Evolutionary conservation across 2,888 invertebrate genomes (phyloP).

Genomic region (Sinelater perroti): DNA sequence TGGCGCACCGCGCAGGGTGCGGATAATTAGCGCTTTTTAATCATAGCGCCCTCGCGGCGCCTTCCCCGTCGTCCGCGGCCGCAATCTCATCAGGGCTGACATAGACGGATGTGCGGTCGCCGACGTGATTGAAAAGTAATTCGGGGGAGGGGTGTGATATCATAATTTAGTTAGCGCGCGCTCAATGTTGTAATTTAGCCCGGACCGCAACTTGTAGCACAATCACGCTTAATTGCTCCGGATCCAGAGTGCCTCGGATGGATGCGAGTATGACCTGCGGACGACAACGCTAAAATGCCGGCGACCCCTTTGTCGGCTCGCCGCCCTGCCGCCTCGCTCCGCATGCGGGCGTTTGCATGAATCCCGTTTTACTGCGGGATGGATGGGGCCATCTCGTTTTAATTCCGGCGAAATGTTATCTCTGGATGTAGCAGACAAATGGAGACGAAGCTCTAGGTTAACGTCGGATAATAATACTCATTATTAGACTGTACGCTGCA

Average conservation of each 20-base stretch:
- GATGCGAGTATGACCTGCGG: constrained; percentile 31
- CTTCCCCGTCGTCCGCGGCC: constrained; percentile 20
- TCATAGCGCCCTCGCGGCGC: constrained; percentile 22
- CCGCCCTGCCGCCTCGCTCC: background rate
- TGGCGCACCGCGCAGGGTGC: constrained; percentile 8
- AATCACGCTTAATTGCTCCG: constrained; percentile 41
- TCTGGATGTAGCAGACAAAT: too few relatives aligned
- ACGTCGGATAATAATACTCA: too few relatives aligned
- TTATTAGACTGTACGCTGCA: too few relatives aligned
- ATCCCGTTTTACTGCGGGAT: too few relatives aligned
- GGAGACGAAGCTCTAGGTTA: too few relatives aligned
- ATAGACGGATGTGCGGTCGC: constrained; percentile 38
- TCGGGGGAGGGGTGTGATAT: constrained; percentile 40
- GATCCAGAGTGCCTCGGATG: constrained; percentile 35
- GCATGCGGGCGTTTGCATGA: background rate
- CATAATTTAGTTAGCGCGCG: constrained; percentile 41
- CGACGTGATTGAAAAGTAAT: constrained; percentile 39
- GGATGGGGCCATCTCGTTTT: too few relatives aligned
- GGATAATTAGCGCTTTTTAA: constrained; percentile 24
- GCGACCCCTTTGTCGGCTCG: constrained; percentile 1
- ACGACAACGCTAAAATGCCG: constrained; percentile 32
- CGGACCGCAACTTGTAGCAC: constrained; percentile 41
- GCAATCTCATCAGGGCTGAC: constrained; percentile 34
- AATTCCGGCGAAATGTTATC: too few relatives aligned
- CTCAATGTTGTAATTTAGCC: constrained; percentile 41